Evolutionary conservation across 2,888 invertebrate species (phyloP).

Genomic region (Gibbula magus): DNA sequence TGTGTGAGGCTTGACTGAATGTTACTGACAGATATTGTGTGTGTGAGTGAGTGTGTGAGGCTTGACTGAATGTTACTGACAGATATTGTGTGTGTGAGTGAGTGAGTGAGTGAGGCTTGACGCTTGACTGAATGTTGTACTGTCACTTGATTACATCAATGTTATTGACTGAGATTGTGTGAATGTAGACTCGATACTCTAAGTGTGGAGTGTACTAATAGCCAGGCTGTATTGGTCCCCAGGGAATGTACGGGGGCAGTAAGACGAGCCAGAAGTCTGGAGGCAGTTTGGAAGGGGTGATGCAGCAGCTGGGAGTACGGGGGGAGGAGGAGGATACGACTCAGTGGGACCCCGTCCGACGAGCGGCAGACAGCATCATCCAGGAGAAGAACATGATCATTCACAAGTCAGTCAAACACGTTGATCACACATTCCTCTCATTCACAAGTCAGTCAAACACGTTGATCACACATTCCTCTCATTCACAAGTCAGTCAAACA

Average conservation of each 20-base stretch:
- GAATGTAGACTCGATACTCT: background rate
- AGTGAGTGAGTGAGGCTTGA: no score
- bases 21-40: no score
- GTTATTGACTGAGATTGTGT: no score
- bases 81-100: no score
- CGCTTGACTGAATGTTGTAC: no score
- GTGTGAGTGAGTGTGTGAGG: no score
- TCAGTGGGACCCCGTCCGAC: conserved; percentile 59
- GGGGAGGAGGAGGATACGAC: conserved; percentile 37
- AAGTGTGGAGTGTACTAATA: background rate
- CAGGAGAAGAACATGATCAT: conserved; percentile 71
- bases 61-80: no score
- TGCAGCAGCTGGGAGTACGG: conserved; percentile 31
- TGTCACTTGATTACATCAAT: no score
- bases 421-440: conserved; percentile 39
- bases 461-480: conserved; percentile 29
- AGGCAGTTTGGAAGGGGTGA: background rate
- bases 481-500: conserved; percentile 61
- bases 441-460: conserved; percentile 57
- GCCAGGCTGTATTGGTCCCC: background rate
- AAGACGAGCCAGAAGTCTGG: background rate
- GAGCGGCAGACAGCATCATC: conserved; percentile 71
- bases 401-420: conserved; percentile 53
- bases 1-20: no score
- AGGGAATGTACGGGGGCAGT: conserved; percentile 27